Percentiles rank a stretch among this genome's conserved stretches.
phyloP scores from a whole-genome alignment of 1,140 invertebrate genomes.

The Trichonephila clavipes region DNA sequence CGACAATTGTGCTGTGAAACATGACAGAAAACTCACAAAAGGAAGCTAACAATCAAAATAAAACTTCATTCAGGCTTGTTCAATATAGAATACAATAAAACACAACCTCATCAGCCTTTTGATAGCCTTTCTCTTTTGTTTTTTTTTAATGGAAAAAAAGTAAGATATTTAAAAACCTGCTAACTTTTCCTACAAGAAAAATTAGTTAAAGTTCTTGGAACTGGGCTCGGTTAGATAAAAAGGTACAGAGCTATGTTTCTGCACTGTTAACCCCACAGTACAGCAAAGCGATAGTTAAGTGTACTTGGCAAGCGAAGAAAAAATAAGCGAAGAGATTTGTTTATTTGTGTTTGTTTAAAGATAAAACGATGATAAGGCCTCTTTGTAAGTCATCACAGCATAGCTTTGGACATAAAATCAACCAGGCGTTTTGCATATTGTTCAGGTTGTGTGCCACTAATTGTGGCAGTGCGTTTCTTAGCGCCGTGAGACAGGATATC shows the following conservation, averaged over 20 bases:
- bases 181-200: not conserved
- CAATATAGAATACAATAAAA: not conserved
- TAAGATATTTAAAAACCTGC: not conserved
- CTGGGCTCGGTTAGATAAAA: slow-evolving; percentile 39
- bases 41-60: not conserved
- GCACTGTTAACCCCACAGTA: not conserved
- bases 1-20: not conserved
- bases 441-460: slow-evolving; percentile 98
- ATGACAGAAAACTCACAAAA: not conserved
- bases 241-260: not conserved
- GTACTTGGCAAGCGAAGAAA: slow-evolving; percentile 3
- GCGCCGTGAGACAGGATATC: slow-evolving; percentile 99
- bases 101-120: not conserved
- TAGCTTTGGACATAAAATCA: slow-evolving; percentile 96
- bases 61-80: not conserved
- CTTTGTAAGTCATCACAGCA: slow-evolving; percentile 68
- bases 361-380: slow-evolving; percentile 42
- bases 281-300: slow-evolving; percentile 6
- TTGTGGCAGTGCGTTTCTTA: slow-evolving; percentile 97
- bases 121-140: not conserved
- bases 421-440: slow-evolving; percentile 98
- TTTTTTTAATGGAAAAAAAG: not conserved
- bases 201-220: not conserved
- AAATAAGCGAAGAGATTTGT: slow-evolving; percentile 24
- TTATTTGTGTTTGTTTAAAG: not conserved